Percentiles rank a stretch among this genome's conserved stretches.
These are phyloP conservation scores for Callyntrura sp. DNA, from an alignment of 2,888 invertebrate species.

Conservation along the genomic window DNA sequence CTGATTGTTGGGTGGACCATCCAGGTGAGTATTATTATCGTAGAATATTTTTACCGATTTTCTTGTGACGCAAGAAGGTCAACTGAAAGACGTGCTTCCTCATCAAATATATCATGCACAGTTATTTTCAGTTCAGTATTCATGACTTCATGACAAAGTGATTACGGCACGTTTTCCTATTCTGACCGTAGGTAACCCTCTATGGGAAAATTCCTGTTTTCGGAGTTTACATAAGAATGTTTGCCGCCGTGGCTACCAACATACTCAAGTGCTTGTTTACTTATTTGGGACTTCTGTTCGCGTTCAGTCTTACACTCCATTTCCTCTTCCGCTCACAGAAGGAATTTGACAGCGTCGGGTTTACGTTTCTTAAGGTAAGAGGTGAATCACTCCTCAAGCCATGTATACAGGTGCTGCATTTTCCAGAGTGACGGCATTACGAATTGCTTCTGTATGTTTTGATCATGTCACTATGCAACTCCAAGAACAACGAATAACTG, in stretches of 20 bases:
- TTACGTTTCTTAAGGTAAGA: constrained; percentile 84
- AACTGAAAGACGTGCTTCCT: too few species aligned
- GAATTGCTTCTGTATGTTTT: too few species aligned
- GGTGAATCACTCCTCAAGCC: too few species aligned
- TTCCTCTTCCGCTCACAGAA: constrained; percentile 84
- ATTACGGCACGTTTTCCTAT: neutral
- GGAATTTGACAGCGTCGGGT: constrained; percentile 84
- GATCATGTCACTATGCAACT: too few species aligned
- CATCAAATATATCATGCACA: too few species aligned
- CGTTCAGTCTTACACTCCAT: constrained; percentile 84
- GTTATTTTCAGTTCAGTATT: too few species aligned
- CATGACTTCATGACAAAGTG: too few species aligned
- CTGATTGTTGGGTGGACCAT: constrained; percentile 84
- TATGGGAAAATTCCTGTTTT: constrained; percentile 84
- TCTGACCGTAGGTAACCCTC: constrained; percentile 81
- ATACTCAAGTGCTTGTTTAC: constrained; percentile 84
- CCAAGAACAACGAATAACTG: neutral
- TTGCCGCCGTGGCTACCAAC: constrained; percentile 83
- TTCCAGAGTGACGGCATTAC: too few species aligned
- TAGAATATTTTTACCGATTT: too few species aligned
- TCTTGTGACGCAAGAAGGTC: too few species aligned
- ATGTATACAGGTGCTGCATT: too few species aligned
- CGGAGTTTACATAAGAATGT: constrained; percentile 84
- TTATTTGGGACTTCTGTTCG: constrained; percentile 84
- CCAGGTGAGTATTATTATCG: constrained; percentile 82